A percentile compares a stretch with the other conserved stretches of the same genome.
Evolutionary conservation across 2,113 vertebrate species (phyloP).

Genomic region (Oriolus oriolus): DNA sequence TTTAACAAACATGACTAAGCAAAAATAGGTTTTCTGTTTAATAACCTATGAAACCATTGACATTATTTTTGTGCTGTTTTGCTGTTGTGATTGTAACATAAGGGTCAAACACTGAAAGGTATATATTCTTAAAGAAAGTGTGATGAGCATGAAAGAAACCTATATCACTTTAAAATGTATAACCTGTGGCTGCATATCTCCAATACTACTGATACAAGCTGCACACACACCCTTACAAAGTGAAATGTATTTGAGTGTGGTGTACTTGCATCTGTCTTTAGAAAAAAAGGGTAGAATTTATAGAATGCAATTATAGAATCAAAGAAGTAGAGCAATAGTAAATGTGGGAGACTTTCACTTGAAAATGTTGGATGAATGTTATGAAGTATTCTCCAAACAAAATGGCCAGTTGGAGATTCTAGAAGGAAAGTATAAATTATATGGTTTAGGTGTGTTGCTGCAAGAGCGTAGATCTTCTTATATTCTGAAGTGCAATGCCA

Average conservation of each 20-base stretch:
- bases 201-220: neutral
- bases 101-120: neutral
- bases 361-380: neutral
- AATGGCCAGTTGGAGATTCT: neutral
- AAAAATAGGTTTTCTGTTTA: neutral
- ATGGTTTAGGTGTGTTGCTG: neutral
- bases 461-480: neutral
- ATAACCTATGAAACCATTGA: neutral
- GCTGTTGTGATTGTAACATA: neutral
- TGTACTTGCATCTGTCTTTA: neutral
- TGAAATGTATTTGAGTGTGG: neutral
- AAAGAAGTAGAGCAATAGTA: neutral
- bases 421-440: neutral
- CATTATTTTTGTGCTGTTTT: neutral
- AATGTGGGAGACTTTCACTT: neutral
- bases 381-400: neutral
- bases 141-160: neutral
- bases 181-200: neutral
- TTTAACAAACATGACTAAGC: neutral
- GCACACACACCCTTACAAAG: neutral
- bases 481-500: neutral
- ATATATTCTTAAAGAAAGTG: neutral
- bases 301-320: neutral
- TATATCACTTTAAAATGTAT: neutral
- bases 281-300: neutral